Base-by-base conservation (phyloP, 1,140 invertebrate genomes). In the Periplaneta americana region DNA sequence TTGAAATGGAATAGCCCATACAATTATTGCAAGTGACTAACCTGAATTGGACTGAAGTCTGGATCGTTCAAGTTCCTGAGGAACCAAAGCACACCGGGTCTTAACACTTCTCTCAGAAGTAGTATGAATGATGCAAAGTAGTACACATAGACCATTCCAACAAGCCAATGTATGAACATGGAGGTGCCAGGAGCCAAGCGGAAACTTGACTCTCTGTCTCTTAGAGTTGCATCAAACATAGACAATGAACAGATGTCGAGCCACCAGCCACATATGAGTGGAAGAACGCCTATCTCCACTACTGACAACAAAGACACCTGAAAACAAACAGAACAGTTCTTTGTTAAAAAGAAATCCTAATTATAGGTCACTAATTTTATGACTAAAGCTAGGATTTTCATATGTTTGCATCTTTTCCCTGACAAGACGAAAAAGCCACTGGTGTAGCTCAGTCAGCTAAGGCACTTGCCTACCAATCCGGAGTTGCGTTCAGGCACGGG, bases 101-200 rank as follows among this genome's bases (percentile, higher is more conserved):
- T 90, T 11, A 99, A 87, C 5, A 99, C 96, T 89, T 99, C 98
- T 75, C 98, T 90, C 5, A 99, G 88, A 1, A 99, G 89, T 1
- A 99, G 90, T 48, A 99, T 97, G 86, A 99, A 99, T 0, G 98
- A 99, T 13, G 98, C 98, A 87, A 99, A 99, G 89, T 99, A 99
- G 88, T 99, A 99, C 22, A 99, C 97, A 88, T 99, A 99, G 2
- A 99, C 94, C 97, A 99, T 99, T 79, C 98, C 98, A n/a, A 98
- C 95, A 15, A 99, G 91, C 98, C 98, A 99, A 88, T 99, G 98
- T 78, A 99, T 95, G 86, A 99, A 99, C 91, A 99, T 97, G 0
- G 96, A 98, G 0, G 98, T 99, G 74, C 97, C 97, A 0, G 98
- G 98, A 31, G 91, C 95, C 1, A 93, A 90, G 83, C 93, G 92